phyloP scores from a whole-genome alignment of 2,888 invertebrate genomes.

The Drosophila villosipedis region DNA sequence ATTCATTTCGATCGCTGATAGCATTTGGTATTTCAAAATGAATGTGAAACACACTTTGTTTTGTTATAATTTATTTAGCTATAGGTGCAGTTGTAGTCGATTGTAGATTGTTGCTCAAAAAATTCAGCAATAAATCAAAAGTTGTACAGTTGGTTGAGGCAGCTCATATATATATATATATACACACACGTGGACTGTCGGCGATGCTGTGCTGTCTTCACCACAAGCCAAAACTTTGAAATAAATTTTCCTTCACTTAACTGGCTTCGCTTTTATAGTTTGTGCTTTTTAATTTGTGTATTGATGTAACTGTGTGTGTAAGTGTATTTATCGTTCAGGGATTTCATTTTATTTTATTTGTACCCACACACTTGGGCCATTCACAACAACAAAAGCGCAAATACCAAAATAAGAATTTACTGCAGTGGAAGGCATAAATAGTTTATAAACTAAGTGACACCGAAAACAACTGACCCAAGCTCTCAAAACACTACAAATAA shows the following conservation, averaged over 20 bases:
- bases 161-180: neutral
- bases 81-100: constrained; percentile 20
- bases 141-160: constrained; percentile 42
- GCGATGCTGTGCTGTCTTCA: constrained; percentile 17
- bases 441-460: constrained; percentile 78
- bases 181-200: constrained; percentile 21
- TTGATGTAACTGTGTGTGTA: constrained; percentile 5
- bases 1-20: constrained; percentile 40
- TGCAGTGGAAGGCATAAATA: constrained; percentile 76
- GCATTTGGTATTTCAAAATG: constrained; percentile 31
- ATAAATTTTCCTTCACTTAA: constrained; percentile 49
- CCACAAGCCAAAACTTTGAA: constrained; percentile 50
- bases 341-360: constrained; percentile 68
- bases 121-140: constrained; percentile 66
- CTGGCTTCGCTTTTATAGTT: constrained; percentile 21
- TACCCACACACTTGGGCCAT: constrained; percentile 38
- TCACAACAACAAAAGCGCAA: constrained; percentile 52
- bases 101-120: constrained; percentile 48
- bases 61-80: constrained; percentile 55
- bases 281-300: constrained; percentile 13
- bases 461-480: constrained; percentile 75
- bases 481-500: constrained; percentile 71
- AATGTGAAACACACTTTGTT: constrained; percentile 52
- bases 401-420: constrained; percentile 75
- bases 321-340: constrained; percentile 50